Evolutionary conservation across 2,888 invertebrate species (phyloP), one percentile per base, ranked within the genome.

Genomic region (Hermaeophaga mercurialis): DNA sequence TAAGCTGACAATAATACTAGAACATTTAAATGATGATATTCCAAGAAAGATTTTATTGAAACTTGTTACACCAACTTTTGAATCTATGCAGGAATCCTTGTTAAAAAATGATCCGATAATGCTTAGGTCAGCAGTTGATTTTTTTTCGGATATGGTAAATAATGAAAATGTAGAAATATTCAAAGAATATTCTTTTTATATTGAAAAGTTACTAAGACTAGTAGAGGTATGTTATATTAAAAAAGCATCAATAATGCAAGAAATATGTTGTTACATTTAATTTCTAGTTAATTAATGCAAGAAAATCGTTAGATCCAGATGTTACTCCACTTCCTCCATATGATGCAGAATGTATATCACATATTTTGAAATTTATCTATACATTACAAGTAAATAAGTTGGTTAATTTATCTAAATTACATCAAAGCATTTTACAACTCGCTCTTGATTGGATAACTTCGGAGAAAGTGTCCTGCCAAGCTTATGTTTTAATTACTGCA

Each of bases 1-100:
- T 63, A 83, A 83, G 66, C 69, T 84, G 47, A 70, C 83, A 41
- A 79, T 84, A 49, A 81, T 83, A 61, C 64, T 83, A 54, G 82
- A 83, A 63, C 75, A 80, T 43, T 73, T 79, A 19, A 77, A 80
- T 60, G 79, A 79, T 41, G 77, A 80, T 39, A 76, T 82, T 41
- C 80, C 82, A 0, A 77, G 79, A 54, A 77, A 74, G 33, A 76
- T 79, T 54, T 76, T 82, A 33, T 57, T 80, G 19, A 79, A 80
- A 62, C 78, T 82, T 55, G 78, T 81, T 1, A 71, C 76, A 28
- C 72, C 79, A 9, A 81, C 82, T 0, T 82, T 83, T 61, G 75
- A 72, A 12, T 80, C 79, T 19, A 73, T 82, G 11, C 70, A 74
- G 4, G 77, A 79, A 45, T 80, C 82, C 1, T 77, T 81, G 54